A percentile compares a stretch with the other conserved stretches of the same genome.
Conservation (phyloP, 1,140 invertebrate species). For the Caenorhabditis elegans region WBcel235 BX284604.4:10257501-10258000, state of each 20-base stretch:
- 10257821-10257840: too few relatives aligned
- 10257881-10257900: too few relatives aligned
- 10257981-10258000: too few relatives aligned
- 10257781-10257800: neutral
- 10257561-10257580: neutral
- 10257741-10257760: neutral
- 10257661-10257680: neutral
- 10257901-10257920: too few relatives aligned
- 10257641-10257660: neutral
- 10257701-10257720: neutral
- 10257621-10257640: constrained; percentile 1
- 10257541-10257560: neutral
- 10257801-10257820: too few relatives aligned
- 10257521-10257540: neutral
- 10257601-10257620: neutral
- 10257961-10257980: too few relatives aligned
- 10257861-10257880: too few relatives aligned
- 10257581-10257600: neutral
- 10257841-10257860: too few relatives aligned
- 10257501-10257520: constrained; percentile 6
- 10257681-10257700: neutral
- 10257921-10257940: too few relatives aligned
- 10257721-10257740: too few relatives aligned
- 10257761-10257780: neutral
- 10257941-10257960: too few relatives aligned